These are phyloP conservation scores for Sarcophaga carnaria DNA, from an alignment of 2,888 invertebrate genomes.

Conservation along the genomic window DNA sequence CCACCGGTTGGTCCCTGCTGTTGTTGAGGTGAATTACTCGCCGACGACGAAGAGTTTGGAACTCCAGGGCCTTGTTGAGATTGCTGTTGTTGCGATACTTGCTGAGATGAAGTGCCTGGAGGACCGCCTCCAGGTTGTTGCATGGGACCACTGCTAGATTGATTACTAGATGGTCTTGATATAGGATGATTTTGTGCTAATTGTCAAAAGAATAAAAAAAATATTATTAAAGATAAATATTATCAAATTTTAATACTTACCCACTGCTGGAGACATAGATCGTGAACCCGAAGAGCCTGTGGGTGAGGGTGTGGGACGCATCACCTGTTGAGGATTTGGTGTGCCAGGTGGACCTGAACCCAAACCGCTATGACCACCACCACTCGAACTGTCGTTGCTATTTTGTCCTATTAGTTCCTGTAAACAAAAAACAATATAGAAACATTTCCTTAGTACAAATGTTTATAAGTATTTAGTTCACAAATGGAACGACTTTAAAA, in stretches of 20 bases:
- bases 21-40: slow-evolving; percentile 79
- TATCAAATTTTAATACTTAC: slow-evolving; percentile 84
- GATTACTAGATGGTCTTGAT: slow-evolving; percentile 95
- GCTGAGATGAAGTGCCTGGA: slow-evolving; percentile 77
- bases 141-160: slow-evolving; percentile 83
- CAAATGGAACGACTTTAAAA: background rate
- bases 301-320: slow-evolving; percentile 96
- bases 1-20: slow-evolving; percentile 74
- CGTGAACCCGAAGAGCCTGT: slow-evolving; percentile 96
- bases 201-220: background rate
- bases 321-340: slow-evolving; percentile 89
- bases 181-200: slow-evolving; percentile 93
- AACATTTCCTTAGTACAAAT: background rate
- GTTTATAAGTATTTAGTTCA: background rate
- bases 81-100: slow-evolving; percentile 75
- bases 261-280: slow-evolving; percentile 99
- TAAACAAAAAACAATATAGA: slow-evolving; percentile 50
- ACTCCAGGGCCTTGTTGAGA: slow-evolving; percentile 75
- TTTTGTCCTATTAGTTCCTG: slow-evolving; percentile 93
- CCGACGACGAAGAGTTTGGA: slow-evolving; percentile 78
- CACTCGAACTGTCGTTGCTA: slow-evolving; percentile 93
- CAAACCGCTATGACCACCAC: slow-evolving; percentile 85
- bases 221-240: background rate
- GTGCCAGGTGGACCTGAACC: slow-evolving; percentile 84
- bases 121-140: slow-evolving; percentile 76